Conservation (phyloP, 2,113 vertebrate genomes). For the Microtus oregoni region DNA sequence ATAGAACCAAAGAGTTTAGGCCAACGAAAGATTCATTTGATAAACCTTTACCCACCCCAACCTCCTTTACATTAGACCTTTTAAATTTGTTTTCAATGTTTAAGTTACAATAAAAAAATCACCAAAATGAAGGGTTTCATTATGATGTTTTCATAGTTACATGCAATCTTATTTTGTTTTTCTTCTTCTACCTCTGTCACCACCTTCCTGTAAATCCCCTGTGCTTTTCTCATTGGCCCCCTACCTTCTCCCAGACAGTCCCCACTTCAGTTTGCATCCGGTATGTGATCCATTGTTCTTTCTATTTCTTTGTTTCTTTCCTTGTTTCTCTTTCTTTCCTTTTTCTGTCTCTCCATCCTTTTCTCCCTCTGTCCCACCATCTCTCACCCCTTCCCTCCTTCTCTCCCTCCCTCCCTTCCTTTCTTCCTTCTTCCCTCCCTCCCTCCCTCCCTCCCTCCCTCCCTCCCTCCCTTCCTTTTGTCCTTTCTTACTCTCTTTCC, state of each 20-base stretch:
- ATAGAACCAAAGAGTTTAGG: constrained; percentile 52
- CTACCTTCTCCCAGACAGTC: neutral
- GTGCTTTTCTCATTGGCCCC: neutral
- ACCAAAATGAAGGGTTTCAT: neutral
- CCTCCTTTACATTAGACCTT: neutral
- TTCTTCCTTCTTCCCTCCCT: fast-evolving
- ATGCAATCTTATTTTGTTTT: neutral
- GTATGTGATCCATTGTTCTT: neutral
- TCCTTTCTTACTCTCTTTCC: neutral
- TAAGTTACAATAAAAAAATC: neutral
- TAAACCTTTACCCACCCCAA: constrained; percentile 53
- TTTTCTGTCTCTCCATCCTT: too few species aligned
- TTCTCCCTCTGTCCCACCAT: too few species aligned
- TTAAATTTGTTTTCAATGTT: neutral
- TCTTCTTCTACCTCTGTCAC: neutral
- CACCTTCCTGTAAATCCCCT: neutral
- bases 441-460: too few species aligned
- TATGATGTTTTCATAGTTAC: neutral
- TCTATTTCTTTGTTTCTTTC: too few species aligned
- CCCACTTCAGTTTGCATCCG: neutral
- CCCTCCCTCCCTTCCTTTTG: neutral
- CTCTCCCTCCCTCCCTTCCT: too few species aligned
- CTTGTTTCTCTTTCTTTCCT: too few species aligned
- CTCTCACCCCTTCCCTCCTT: too few species aligned
- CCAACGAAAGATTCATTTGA: constrained; percentile 54